Base-by-base conservation (phyloP, 2,797 vertebrate species). In the Sardinella longiceps region DNA sequence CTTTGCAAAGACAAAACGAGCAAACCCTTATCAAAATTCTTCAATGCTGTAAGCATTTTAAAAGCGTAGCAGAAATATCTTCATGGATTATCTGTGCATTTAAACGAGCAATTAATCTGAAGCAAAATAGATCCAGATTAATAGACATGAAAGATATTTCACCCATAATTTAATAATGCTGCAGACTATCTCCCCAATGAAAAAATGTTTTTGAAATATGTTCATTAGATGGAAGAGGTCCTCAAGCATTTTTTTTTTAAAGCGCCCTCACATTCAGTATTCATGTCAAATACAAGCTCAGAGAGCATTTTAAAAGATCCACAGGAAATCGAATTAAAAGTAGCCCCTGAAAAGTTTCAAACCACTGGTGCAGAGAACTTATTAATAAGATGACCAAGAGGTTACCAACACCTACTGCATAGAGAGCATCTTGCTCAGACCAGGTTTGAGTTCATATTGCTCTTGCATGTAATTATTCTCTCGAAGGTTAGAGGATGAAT, bases 1-100 rank as follows among this genome's bases (percentile, higher is more conserved):
- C 28, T 39, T 84, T 70, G 5, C 51, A 18, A 51, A 80, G 80
- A 23, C 83, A 82, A 86, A 83, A 70, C 56, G 33, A 18, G 4
- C 39, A 33, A 37, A 43, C 33, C n/a, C 37, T 28, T 37, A n/a
- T 23, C 33, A 15, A 39, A 20, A 60, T 30, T 12, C 53, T 37
- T 28, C 6, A 51, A n/a, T 74, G 60, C 50, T 28, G 46, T 51
- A 51, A 77, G 30, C 43, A 37, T 20, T 39, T 70, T 77, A 33
- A 12, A 74, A 70, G 60, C 82, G 48, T 45, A 60, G 23, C 81
- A 50, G 15, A 77, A 77, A 77, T 77, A 77, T 77, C 37, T 77
- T 77, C 37, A 77, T 77, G 70, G 70, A 77, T 23, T 77, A 43
- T 39, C 37, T 43, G 39, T 43, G 70, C 37, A 77, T 77, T 39